A percentile compares a stretch with the other conserved stretches of the same genome.
phyloP scores from a whole-genome alignment of 64 coral and sea anemone genomes.

The Astreopora myriophthalma region DNA sequence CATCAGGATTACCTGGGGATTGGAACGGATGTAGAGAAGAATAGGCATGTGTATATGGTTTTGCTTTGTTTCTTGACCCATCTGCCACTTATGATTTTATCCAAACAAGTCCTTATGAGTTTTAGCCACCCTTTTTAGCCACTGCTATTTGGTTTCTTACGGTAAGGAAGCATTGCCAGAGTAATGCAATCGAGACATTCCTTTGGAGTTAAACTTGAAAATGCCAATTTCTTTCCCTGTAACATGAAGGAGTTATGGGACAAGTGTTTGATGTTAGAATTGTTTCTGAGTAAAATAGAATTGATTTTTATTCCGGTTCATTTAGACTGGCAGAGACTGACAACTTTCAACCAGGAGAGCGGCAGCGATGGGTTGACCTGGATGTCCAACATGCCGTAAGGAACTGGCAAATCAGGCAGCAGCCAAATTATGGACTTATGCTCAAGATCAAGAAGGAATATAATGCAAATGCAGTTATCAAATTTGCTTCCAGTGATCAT shows the following conservation, averaged over 20 bases:
- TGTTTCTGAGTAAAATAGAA: no score
- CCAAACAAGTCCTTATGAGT: no score
- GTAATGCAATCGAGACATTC: no score
- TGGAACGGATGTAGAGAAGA: constrained; percentile 68
- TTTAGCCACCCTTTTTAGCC: no score
- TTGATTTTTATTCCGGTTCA: neutral
- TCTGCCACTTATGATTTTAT: no score
- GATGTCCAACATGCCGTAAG: constrained; percentile 74
- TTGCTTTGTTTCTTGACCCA: neutral
- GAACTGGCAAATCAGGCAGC: constrained; percentile 84
- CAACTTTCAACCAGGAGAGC: constrained; percentile 20
- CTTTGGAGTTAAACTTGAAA: no score
- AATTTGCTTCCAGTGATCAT: constrained; percentile 78
- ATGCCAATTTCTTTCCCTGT: no score
- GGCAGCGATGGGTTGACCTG: constrained; percentile 68
- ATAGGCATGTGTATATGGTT: constrained; percentile 43
- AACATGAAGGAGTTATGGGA: no score
- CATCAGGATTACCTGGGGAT: constrained; percentile 92
- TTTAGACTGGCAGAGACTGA: constrained; percentile 70
- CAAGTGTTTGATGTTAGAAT: no score
- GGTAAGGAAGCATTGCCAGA: no score
- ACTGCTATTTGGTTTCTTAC: no score
- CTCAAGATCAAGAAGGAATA: constrained; percentile 82
- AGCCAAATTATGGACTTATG: constrained; percentile 93
- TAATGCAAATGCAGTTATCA: constrained; percentile 74